Conservation (phyloP, 2,797 vertebrate species). For the Macropodus opercularis region DNA sequence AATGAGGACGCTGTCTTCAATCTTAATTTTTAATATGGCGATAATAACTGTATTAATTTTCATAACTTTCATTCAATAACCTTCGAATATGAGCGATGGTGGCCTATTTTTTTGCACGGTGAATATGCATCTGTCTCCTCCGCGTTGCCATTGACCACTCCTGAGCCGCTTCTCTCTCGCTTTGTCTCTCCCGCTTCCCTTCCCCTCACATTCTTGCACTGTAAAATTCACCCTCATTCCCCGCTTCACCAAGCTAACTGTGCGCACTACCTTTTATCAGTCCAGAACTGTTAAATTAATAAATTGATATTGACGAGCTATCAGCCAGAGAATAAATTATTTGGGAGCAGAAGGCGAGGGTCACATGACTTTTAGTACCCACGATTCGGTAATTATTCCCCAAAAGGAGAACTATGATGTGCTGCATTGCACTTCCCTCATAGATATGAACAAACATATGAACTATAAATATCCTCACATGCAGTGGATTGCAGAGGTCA, state of each 20-base stretch:
- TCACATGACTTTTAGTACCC: slow-evolving; percentile 91
- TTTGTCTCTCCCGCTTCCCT: slow-evolving; percentile 63
- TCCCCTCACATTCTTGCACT: slow-evolving; percentile 63
- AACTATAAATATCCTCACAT: slow-evolving; percentile 69
- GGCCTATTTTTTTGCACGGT: slow-evolving; percentile 57
- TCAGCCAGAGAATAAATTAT: slow-evolving; percentile 97
- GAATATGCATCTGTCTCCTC: slow-evolving; percentile 64
- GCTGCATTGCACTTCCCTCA: slow-evolving; percentile 54
- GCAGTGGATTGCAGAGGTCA: slow-evolving; percentile 51
- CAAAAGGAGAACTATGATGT: slow-evolving; percentile 59
- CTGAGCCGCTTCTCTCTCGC: slow-evolving; percentile 42
- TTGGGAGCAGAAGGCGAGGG: slow-evolving; percentile 91
- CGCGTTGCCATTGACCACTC: slow-evolving; percentile 70
- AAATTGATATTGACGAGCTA: slow-evolving; percentile 99
- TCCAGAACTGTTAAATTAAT: slow-evolving; percentile 94
- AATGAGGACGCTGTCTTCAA: slow-evolving; percentile 59
- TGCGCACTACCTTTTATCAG: slow-evolving; percentile 91
- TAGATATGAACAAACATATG: slow-evolving; percentile 42
- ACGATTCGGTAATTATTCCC: slow-evolving; percentile 92
- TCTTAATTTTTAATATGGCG: slow-evolving; percentile 78
- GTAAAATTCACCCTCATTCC: slow-evolving; percentile 75
- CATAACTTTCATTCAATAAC: slow-evolving; percentile 73
- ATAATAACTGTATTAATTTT: slow-evolving; percentile 81
- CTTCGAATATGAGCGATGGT: slow-evolving; percentile 72
- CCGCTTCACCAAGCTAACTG: slow-evolving; percentile 72